Percentiles rank a stretch among this genome's conserved stretches.
Evolutionary conservation across 2,113 vertebrate species (phyloP).

Genomic region (Pseudorectes ferrugineus): DNA sequence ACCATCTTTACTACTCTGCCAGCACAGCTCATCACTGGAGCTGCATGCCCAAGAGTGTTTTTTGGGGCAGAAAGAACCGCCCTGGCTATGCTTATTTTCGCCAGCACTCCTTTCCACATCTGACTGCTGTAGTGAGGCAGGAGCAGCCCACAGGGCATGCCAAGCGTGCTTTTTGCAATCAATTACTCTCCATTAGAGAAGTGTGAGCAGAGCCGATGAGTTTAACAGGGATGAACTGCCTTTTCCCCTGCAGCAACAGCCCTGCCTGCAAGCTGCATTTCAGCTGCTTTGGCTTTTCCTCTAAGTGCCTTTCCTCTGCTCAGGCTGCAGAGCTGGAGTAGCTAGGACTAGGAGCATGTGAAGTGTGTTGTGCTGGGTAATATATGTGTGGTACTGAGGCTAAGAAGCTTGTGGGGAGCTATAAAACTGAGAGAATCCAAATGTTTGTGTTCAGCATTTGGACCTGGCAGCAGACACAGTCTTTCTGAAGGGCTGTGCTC

Average conservation of each 20-base stretch:
- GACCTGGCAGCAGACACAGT: neutral
- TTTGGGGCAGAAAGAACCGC: neutral
- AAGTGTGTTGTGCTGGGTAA: neutral
- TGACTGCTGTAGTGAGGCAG: neutral
- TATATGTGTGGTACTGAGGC: neutral
- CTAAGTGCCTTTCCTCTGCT: neutral
- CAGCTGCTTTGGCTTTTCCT: neutral
- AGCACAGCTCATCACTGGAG: neutral
- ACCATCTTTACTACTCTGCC: neutral
- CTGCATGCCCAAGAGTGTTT: neutral
- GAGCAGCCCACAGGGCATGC: neutral
- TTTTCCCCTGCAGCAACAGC: neutral
- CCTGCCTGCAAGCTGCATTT: neutral
- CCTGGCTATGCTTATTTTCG: neutral
- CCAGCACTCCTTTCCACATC: neutral
- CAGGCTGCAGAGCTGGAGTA: neutral
- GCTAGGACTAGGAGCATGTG: neutral
- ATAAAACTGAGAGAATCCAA: neutral
- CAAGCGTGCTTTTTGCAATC: neutral
- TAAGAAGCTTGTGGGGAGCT: neutral
- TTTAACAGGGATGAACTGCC: neutral
- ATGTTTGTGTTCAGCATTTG: neutral
- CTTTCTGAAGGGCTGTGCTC: neutral
- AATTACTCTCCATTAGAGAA: conserved; percentile 24
- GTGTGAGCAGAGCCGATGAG: neutral